phyloP scores from a whole-genome alignment of 2,113 vertebrate species.

The Tragelaphus imberbis region DNA sequence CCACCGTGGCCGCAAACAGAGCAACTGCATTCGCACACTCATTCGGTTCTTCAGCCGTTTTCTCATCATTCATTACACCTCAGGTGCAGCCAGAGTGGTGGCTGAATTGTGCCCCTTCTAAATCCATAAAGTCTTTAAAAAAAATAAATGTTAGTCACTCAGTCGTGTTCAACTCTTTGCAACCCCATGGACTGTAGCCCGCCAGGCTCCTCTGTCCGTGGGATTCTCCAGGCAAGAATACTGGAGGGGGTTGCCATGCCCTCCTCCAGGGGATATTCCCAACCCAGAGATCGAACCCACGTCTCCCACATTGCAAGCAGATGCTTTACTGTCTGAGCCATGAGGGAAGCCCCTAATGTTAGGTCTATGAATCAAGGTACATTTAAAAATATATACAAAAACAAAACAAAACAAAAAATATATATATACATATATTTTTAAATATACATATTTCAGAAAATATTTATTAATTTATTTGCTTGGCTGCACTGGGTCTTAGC shows the following conservation, averaged over 20 bases:
- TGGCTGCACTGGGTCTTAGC: neutral
- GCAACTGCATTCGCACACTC: neutral
- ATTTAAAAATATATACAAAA: neutral
- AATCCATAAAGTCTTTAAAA: neutral
- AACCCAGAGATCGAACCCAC: rapidly evolving
- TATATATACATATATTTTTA: neutral
- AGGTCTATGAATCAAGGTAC: neutral
- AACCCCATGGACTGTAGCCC: neutral
- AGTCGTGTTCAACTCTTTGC: neutral
- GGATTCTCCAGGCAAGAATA: neutral
- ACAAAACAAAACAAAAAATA: neutral
- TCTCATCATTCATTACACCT: neutral
- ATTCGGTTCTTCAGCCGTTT: neutral
- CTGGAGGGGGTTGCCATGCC: neutral
- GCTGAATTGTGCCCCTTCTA: neutral
- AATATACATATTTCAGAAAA: neutral
- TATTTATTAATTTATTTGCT: neutral
- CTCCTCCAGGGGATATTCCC: neutral
- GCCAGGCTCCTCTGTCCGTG: neutral
- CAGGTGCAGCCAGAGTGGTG: too few relatives aligned
- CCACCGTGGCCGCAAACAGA: neutral
- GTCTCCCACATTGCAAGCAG: neutral
- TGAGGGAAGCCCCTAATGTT: neutral
- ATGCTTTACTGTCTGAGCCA: neutral
- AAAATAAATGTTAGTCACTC: neutral